Evolutionary conservation across 92 coral and sea anemone species (phyloP).

Genomic region (Desmophyllum pertusum): DNA sequence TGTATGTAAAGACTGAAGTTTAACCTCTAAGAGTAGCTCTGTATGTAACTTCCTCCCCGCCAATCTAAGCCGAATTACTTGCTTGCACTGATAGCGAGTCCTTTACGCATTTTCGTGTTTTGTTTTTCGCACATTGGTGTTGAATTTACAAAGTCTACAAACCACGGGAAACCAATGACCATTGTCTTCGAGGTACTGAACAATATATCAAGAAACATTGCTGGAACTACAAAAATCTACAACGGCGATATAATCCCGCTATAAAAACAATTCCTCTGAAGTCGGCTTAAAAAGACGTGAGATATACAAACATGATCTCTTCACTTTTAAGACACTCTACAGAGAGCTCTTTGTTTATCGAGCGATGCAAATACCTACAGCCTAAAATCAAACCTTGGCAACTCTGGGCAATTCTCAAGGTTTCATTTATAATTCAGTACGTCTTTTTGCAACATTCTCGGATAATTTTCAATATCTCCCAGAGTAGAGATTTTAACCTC

Average conservation of each 20-base stretch:
- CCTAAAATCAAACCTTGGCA: not conserved
- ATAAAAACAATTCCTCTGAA: slow-evolving; percentile 14
- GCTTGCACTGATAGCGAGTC: too few relatives aligned
- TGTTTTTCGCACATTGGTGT: not conserved
- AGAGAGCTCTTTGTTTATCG: not conserved
- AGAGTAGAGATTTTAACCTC: not conserved
- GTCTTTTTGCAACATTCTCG: not conserved
- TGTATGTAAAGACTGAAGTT: not conserved
- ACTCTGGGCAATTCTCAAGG: not conserved
- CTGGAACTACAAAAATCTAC: slow-evolving; percentile 37
- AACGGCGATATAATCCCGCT: not conserved
- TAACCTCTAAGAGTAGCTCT: too few relatives aligned
- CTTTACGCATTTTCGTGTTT: not conserved
- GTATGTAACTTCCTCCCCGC: too few relatives aligned
- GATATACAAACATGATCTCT: not conserved
- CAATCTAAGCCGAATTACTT: not conserved
- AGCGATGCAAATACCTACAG: not conserved
- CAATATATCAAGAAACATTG: slow-evolving; percentile 8
- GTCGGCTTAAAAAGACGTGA: not conserved
- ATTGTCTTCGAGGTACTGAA: not conserved
- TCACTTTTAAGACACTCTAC: not conserved
- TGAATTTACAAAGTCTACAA: not conserved
- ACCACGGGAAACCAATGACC: not conserved
- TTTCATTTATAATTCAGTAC: not conserved
- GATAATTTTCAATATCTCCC: not conserved